Evolutionary conservation across 64 coral and sea anemone species (phyloP).

Genomic region (Catalaphyllia jardinei): DNA sequence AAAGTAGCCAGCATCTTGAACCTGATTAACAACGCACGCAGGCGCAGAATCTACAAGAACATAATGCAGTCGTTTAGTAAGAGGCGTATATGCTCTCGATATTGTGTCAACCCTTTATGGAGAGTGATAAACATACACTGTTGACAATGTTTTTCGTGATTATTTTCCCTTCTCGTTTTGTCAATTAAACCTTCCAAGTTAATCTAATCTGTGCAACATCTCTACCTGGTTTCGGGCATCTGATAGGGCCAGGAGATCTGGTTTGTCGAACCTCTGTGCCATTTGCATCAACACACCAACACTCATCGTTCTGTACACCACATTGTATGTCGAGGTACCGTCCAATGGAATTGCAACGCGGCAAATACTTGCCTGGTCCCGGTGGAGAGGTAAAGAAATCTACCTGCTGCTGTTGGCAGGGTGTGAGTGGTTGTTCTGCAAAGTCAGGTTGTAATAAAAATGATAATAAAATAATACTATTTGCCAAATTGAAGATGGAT

Average conservation of each 20-base stretch:
- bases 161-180: no score
- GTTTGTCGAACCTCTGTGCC: slow-evolving; percentile 39
- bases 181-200: no score
- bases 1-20: slow-evolving; percentile 44
- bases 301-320: neutral
- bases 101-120: no score
- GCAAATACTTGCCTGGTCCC: slow-evolving; percentile 15
- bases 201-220: neutral
- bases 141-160: no score
- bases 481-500: no score
- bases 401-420: slow-evolving; percentile 36
- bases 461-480: neutral
- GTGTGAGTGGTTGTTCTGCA: slow-evolving; percentile 38
- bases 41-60: neutral
- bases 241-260: slow-evolving; percentile 41
- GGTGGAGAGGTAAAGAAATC: slow-evolving; percentile 29
- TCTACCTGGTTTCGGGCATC: slow-evolving; percentile 77
- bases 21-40: neutral
- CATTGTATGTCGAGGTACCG: slow-evolving; percentile 28
- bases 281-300: slow-evolving; percentile 49
- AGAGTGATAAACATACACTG: no score
- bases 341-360: slow-evolving; percentile 7
- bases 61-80: neutral
- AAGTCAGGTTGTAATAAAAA: neutral
- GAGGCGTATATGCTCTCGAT: no score